These are phyloP conservation scores for Loriculus beryllinus DNA, from an alignment of 2,797 vertebrate genomes.

Conservation along the genomic window DNA sequence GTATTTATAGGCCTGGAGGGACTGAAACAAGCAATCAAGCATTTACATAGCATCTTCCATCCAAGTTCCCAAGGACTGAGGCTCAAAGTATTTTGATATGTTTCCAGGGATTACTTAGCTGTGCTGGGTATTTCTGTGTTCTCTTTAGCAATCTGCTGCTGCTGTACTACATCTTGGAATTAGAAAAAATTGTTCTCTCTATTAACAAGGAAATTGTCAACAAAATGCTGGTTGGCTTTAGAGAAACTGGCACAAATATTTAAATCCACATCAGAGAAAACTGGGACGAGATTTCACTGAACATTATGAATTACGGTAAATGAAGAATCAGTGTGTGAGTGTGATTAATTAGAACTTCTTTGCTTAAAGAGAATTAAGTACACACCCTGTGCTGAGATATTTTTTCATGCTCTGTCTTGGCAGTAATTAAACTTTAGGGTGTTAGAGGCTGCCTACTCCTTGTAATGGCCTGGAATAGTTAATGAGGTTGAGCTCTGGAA, in stretches of 20 bases:
- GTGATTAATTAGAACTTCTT: constrained; percentile 10
- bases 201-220: neutral
- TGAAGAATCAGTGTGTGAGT: neutral
- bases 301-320: neutral
- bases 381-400: neutral
- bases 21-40: constrained; percentile 4
- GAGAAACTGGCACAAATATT: neutral
- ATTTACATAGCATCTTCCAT: neutral
- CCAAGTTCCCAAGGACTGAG: neutral
- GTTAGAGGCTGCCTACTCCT: constrained; percentile 2
- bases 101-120: constrained; percentile 28
- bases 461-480: constrained; percentile 18
- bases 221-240: neutral
- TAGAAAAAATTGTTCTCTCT: neutral
- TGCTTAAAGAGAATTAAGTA: neutral
- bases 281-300: neutral
- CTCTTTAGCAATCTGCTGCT: neutral
- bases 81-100: neutral
- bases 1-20: constrained; percentile 48
- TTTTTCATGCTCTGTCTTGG: neutral
- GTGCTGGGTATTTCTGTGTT: neutral
- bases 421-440: constrained; percentile 23
- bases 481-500: constrained; percentile 7
- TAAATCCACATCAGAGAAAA: neutral
- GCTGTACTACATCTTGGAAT: neutral